Conservation (phyloP, 2,797 vertebrate genomes). For the Danio choprae region DNA sequence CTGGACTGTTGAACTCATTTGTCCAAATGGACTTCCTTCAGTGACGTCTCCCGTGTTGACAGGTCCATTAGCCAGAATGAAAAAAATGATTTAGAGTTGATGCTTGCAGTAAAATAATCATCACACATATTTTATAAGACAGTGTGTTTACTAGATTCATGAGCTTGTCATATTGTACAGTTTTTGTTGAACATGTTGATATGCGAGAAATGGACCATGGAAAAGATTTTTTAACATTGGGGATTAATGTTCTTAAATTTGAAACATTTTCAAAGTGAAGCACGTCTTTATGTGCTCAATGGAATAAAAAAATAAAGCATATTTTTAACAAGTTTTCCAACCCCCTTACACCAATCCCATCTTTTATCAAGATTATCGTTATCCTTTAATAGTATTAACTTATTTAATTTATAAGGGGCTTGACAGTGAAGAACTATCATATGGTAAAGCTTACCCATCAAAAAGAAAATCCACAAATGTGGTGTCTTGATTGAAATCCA, state of each 20-base stretch:
- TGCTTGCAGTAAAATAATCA: slow-evolving; percentile 30
- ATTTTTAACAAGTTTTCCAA: too few species aligned
- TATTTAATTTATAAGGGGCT: too few species aligned
- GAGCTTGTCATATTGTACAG: slow-evolving; percentile 3
- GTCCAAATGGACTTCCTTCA: slow-evolving; percentile 36
- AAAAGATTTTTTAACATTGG: not conserved
- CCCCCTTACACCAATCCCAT: too few species aligned
- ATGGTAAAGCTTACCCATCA: too few species aligned
- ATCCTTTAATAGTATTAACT: too few species aligned
- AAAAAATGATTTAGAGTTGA: slow-evolving; percentile 35
- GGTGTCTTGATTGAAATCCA: too few species aligned
- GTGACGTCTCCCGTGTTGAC: slow-evolving; percentile 35
- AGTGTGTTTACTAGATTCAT: slow-evolving; percentile 23
- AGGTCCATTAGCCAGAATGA: slow-evolving; percentile 42
- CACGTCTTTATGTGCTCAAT: too few species aligned
- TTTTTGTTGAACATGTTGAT: slow-evolving; percentile 4
- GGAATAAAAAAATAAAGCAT: too few species aligned
- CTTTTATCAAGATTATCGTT: too few species aligned
- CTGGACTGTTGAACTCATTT: slow-evolving; percentile 28
- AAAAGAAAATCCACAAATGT: too few species aligned
- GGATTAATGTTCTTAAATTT: not conserved
- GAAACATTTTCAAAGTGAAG: too few species aligned
- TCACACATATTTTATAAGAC: slow-evolving; percentile 19
- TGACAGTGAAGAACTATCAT: too few species aligned
- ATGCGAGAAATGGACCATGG: not conserved